Evolutionary conservation across 2,888 invertebrate species (phyloP), one percentile per base, ranked within the genome.

Genomic region (Mantis religiosa): DNA sequence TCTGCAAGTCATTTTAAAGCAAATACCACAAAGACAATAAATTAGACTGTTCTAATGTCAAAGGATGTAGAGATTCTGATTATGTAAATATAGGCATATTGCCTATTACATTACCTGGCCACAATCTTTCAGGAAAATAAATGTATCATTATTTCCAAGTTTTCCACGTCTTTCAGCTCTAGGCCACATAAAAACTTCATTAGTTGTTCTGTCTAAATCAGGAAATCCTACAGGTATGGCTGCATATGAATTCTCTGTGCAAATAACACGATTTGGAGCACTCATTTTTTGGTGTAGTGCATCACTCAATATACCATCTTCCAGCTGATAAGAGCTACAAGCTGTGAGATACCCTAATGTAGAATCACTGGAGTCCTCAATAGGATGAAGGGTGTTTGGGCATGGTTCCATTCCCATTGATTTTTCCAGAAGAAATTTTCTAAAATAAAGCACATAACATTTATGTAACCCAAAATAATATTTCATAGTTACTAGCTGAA

Each of bases 141-240:
- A 54, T 30, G 87, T 90, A 4, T 84, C 89, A 20, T 34, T 47
- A 28, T 41, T 41, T 54, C 90, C 91, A 28, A 83, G 84, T 28
- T n/a, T 82, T 82, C 28, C 91, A 3, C 89, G 88, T 86, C 90
- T 90, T 30, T 91, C 89, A 20, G 90, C 91, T 87, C 93, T 91
- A 28, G 93, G 93, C 93, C 93, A 93, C 27, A 91, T 89, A 90
- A 93, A 92, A 25, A 94, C 89, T 88, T 93, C 93, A 87, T 92
- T 93, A 3, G 91, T 90, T 86, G 92, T 92, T 34, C 90, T 89
- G n/a, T 93, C 92, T 41, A 93, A 91, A 84, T 94, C 94, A 14
- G 94, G 95, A 90, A 94, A 94, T 28, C 95, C 94, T 8, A 94
- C 92, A 41, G 93, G 92, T 20, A 94, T 90, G 27, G 92, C 92